phyloP scores from a whole-genome alignment of 2,888 invertebrate species.

The Limnephilus rhombicus region DNA sequence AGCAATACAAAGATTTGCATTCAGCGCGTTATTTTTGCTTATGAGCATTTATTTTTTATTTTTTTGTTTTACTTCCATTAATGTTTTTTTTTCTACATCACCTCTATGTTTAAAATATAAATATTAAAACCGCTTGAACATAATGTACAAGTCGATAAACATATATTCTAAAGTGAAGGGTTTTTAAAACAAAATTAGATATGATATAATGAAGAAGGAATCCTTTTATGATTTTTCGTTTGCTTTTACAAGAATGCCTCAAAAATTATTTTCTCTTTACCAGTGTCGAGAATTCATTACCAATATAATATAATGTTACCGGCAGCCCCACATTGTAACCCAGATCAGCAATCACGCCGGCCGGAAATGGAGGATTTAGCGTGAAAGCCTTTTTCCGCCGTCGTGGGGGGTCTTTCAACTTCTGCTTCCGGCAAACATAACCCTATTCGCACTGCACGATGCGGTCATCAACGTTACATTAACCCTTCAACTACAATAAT shows the following conservation, averaged over 20 bases:
- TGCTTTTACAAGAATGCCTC: neutral
- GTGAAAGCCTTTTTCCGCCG: constrained; percentile 34
- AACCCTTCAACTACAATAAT: neutral
- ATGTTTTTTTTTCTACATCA: no score
- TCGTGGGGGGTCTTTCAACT: constrained; percentile 7
- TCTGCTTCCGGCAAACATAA: constrained; percentile 27
- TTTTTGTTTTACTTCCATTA: no score
- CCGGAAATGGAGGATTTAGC: constrained; percentile 25
- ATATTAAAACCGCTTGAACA: no score
- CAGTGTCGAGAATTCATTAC: neutral
- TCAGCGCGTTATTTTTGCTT: no score
- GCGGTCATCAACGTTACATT: constrained; percentile 11
- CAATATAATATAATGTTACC: neutral
- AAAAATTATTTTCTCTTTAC: neutral
- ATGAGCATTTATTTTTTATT: no score
- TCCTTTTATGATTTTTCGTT: neutral
- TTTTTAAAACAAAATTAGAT: neutral
- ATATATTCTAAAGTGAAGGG: neutral
- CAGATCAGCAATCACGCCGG: constrained; percentile 17
- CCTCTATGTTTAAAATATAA: no score
- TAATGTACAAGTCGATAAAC: no score
- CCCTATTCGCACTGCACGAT: neutral
- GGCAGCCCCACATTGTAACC: neutral
- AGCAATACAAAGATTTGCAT: no score
- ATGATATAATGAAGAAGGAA: neutral